Evolutionary conservation across 2,888 invertebrate species (phyloP), one percentile per base, ranked within the genome.

Genomic region (Bellardia pandia): DNA sequence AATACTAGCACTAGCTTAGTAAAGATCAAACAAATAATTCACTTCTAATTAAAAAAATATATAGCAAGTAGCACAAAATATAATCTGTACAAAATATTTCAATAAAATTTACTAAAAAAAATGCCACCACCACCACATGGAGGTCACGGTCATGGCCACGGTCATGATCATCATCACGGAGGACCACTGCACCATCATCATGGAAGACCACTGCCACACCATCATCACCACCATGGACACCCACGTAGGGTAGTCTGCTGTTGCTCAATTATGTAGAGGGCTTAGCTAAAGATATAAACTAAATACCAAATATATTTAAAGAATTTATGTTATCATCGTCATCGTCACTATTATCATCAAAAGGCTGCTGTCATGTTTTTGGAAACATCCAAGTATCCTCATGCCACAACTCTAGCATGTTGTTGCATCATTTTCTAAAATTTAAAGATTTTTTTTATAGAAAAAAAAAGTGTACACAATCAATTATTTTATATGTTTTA

Each of bases 191-290:
- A 42, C 0, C 58, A 58, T 11, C 88, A 88, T 58, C 89, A 84
- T 4, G 89, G 87, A 9, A 86, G 88, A 0, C 87, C 87, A 2
- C 89, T 56, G 4, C 88, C 86, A 30, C 88, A 89, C 64, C 88
- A 89, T 7, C 74, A 88, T n/a, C 89, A 81, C 2, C 66, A 60
- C 2, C 72, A 90, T 64, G 87, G 88, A n/a, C 89, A 88, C 1
- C 89, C 74, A 40, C 68, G 89, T 11, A 89, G 88, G 4, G 86
- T 89, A 71, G 83, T 88, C 30, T 77, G 69, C n/a, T 91, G 89
- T 74, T 91, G 91, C 74, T 90, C 90, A 0, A 90, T 91, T 68
- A 79, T 85, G 72, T 92, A 42, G 40, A 56, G 16, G 23, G 3
- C 7, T 56, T 13, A 13, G 2, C 13, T 45, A 3, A 45, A 13